phyloP scores from a whole-genome alignment of 2,888 invertebrate genomes.

The Heliconius cydno region DNA sequence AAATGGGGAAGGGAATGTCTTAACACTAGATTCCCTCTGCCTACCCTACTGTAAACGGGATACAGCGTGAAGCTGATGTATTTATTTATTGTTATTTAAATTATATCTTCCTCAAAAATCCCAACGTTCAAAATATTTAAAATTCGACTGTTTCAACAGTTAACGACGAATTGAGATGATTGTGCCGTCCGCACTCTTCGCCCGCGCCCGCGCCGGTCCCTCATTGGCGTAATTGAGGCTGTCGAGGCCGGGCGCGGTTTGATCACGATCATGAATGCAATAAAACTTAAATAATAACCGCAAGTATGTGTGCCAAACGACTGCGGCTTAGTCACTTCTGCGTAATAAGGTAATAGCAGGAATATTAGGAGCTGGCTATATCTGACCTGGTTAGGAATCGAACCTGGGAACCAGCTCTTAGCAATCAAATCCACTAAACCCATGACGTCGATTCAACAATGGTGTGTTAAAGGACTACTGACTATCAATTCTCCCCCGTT shows the following conservation, averaged over 20 bases:
- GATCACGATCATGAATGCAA: slow-evolving; percentile 69
- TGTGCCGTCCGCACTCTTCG: slow-evolving; percentile 52
- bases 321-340: slow-evolving; percentile 24
- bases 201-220: slow-evolving; percentile 52
- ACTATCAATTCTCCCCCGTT: neutral
- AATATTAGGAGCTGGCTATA: neutral
- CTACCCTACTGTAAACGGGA: no score
- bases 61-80: no score
- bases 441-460: neutral
- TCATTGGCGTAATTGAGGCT: slow-evolving; percentile 73
- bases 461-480: neutral
- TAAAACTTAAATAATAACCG: slow-evolving; percentile 43
- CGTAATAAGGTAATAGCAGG: slow-evolving; percentile 21
- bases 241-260: slow-evolving; percentile 74
- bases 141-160: slow-evolving; percentile 32
- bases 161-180: slow-evolving; percentile 60
- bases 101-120: neutral
- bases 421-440: neutral
- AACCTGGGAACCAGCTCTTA: neutral
- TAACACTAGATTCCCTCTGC: no score
- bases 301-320: slow-evolving; percentile 40
- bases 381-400: neutral
- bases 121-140: neutral
- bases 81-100: neutral
- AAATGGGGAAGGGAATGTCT: no score